Conservation (phyloP, 2,888 invertebrate species). For the Drosophila pseudotalamancana region DNA sequence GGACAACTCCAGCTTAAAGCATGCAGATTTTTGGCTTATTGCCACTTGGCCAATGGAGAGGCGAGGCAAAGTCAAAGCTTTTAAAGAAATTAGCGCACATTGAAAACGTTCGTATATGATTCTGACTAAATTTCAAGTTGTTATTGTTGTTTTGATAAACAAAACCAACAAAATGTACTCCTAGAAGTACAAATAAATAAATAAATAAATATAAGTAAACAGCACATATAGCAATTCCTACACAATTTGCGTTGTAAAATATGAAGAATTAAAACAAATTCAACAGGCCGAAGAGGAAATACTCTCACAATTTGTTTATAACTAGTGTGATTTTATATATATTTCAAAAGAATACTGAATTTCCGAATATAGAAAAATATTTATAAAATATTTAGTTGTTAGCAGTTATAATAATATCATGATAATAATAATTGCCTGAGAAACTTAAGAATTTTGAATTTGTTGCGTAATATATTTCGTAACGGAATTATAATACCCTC, state of each 20-base stretch:
- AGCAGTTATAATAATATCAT: too few relatives aligned
- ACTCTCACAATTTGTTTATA: background rate
- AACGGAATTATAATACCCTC: background rate
- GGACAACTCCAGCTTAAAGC: slow-evolving; percentile 2
- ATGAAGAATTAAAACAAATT: too few relatives aligned
- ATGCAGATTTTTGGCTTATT: slow-evolving; percentile 57
- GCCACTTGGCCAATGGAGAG: slow-evolving; percentile 42
- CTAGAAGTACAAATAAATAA: slow-evolving; percentile 20
- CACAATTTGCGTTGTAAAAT: slow-evolving; percentile 7
- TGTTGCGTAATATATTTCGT: background rate
- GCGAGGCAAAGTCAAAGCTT: slow-evolving; percentile 28
- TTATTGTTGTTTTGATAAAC: slow-evolving; percentile 10
- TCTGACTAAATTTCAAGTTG: background rate
- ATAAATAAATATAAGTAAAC: slow-evolving; percentile 33
- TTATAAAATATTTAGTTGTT: background rate
- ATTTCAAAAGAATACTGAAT: background rate
- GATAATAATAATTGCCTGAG: too few relatives aligned
- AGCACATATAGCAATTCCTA: background rate
- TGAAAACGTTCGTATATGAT: background rate
- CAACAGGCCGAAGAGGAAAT: background rate
- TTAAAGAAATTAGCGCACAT: slow-evolving; percentile 49
- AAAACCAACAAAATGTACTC: slow-evolving; percentile 14
- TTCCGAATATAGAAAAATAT: background rate
- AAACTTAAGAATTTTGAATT: too few relatives aligned
- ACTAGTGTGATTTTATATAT: background rate